Base-by-base conservation (phyloP, 1,140 invertebrate genomes). In the Drosophila orena region DNA sequence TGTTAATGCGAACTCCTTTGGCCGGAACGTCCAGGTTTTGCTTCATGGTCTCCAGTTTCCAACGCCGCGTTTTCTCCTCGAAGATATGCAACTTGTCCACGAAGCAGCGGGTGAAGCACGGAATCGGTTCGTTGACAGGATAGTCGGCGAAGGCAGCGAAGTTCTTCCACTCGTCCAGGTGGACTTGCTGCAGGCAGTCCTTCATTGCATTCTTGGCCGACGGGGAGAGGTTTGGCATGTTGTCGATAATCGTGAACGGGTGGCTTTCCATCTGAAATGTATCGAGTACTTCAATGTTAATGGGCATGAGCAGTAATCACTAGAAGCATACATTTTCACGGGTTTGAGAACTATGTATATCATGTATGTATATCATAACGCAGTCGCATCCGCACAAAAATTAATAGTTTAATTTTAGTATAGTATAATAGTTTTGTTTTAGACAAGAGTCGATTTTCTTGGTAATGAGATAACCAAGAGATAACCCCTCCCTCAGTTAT, bases 31-130 rank as follows among this genome's bases (percentile, higher is more conserved):
- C 90, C 44, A 91, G 52, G 5, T 57, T n/a, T 2, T 57, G 52
- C 2, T 70, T 69, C 83, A 91, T 84, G 38, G 49, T 59, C 5
- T 56, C 55, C 30, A 90, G 20, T 27, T 73, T 77, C 90, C 90
- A 91, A 42, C 76, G 80, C 0, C 60, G 77, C 0, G 73, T 74
- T n/a, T 64, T 73, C 27, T 89, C 62, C 17, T 89, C 74, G 30
- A 84, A 91, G 0, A 91, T 64, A 6, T 70, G 38, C 60, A 91
- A 35, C 7, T 79, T 65, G 7, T 68, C 47, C 17, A 89, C 49
- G 56, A 91, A 91, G 38, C 90, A 91, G 17, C 70, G 76, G 0
- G 90, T 83, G 22, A 69, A 91, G 11, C 90, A 91, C 3, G 90
- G 85, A 30, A 91, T 90, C 8, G 90, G 90, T 34, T 91, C 90